Conservation (phyloP, 2,888 invertebrate species). For the Molorchus minor region DNA sequence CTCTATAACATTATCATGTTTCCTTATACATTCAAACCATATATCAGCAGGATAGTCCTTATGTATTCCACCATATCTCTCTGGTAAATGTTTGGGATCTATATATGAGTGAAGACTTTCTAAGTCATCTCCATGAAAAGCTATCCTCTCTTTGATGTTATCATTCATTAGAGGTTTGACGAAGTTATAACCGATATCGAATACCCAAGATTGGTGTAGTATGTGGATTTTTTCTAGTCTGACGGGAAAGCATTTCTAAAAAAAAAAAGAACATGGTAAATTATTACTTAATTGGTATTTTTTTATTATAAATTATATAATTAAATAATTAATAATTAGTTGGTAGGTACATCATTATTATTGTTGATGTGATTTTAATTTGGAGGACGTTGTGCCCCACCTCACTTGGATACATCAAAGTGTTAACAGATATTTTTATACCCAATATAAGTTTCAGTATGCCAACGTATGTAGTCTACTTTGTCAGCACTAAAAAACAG, state of each 20-base stretch:
- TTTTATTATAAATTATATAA: background rate
- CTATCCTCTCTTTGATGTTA: conserved; percentile 68
- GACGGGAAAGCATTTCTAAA: conserved; percentile 75
- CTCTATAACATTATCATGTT: conserved; percentile 67
- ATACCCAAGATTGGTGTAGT: conserved; percentile 79
- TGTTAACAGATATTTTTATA: too few relatives aligned
- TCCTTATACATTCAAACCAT: conserved; percentile 56
- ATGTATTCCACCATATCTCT: conserved; percentile 67
- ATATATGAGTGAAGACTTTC: conserved; percentile 76
- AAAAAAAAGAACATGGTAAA: conserved; percentile 26
- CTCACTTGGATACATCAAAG: too few relatives aligned
- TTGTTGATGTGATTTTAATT: background rate
- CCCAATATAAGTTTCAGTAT: too few relatives aligned
- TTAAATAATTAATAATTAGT: background rate
- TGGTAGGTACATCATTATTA: background rate
- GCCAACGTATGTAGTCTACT: too few relatives aligned
- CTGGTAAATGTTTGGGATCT: conserved; percentile 71
- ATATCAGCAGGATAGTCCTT: conserved; percentile 36
- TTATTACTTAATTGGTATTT: background rate
- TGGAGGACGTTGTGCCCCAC: too few relatives aligned
- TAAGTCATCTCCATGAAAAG: conserved; percentile 75
- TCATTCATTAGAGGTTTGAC: conserved; percentile 74
- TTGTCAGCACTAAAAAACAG: too few relatives aligned
- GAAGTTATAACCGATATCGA: conserved; percentile 77
- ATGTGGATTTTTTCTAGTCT: conserved; percentile 77